Evolutionary conservation across 2,888 invertebrate species (phyloP).

Genomic region (Flabesymbios commensalis): DNA sequence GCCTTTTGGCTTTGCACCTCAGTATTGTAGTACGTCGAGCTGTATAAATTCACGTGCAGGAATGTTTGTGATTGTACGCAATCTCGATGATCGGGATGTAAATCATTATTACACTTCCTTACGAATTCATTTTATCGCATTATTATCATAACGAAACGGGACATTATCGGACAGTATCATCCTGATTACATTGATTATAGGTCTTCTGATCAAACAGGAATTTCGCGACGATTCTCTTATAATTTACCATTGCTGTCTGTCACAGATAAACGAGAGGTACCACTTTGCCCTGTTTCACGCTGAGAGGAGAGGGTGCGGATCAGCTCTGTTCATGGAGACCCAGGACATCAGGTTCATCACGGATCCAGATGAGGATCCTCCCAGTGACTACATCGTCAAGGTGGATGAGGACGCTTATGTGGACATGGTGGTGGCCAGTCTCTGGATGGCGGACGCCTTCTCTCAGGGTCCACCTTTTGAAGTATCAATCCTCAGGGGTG

Average conservation of each 20-base stretch:
- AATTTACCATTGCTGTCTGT: not conserved
- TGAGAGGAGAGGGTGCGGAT: slow-evolving; percentile 40
- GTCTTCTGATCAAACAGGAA: not conserved
- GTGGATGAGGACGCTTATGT: slow-evolving; percentile 44
- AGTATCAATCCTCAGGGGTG: slow-evolving; percentile 32
- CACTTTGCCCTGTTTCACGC: slow-evolving; percentile 44
- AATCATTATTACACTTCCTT: too few relatives aligned
- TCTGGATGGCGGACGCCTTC: slow-evolving; percentile 43
- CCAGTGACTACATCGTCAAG: slow-evolving; percentile 41
- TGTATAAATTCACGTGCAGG: too few relatives aligned
- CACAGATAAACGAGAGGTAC: slow-evolving; percentile 30
- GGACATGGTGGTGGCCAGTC: slow-evolving; percentile 40
- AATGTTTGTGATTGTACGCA: too few relatives aligned
- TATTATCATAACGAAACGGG: too few relatives aligned
- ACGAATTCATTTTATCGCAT: too few relatives aligned
- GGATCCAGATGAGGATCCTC: slow-evolving; percentile 28
- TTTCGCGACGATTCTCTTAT: not conserved
- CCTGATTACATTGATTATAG: too few relatives aligned
- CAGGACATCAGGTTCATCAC: slow-evolving; percentile 27
- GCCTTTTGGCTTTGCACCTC: too few relatives aligned
- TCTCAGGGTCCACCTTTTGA: slow-evolving; percentile 40
- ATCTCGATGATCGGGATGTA: too few relatives aligned
- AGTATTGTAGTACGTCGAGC: too few relatives aligned
- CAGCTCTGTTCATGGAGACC: slow-evolving; percentile 34
- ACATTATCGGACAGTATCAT: too few relatives aligned